A percentile compares a stretch with the other conserved stretches of the same genome.
Conservation (phyloP, 2,888 invertebrate species). For the Cactoblastis cactorum region DNA sequence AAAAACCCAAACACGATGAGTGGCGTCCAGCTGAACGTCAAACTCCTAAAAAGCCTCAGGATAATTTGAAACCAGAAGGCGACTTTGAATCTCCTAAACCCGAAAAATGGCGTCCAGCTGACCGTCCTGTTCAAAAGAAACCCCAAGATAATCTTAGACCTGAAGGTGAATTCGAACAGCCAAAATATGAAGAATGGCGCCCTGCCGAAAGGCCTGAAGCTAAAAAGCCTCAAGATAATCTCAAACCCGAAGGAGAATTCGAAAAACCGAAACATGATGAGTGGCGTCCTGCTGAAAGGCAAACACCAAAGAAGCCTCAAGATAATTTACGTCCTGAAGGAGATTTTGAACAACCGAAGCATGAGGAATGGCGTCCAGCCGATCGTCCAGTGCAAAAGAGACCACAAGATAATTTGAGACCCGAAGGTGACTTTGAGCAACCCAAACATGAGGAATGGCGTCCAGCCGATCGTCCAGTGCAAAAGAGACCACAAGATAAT, state of each 20-base stretch:
- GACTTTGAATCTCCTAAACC: constrained; percentile 74
- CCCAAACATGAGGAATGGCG: constrained; percentile 41
- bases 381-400: constrained; percentile 48
- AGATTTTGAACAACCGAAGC: constrained; percentile 68
- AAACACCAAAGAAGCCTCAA: constrained; percentile 37
- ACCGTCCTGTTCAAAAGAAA: constrained; percentile 58
- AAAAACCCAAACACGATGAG: constrained; percentile 40
- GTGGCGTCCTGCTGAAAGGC: constrained; percentile 54
- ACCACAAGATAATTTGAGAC: constrained; percentile 64
- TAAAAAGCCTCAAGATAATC: constrained; percentile 47
- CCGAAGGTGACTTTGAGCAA: constrained; percentile 69
- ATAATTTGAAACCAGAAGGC: constrained; percentile 76
- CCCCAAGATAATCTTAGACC: constrained; percentile 77
- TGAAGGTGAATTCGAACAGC: constrained; percentile 78
- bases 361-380: constrained; percentile 54
- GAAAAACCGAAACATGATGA: constrained; percentile 56
- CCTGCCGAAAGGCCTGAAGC: constrained; percentile 50
- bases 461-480: constrained; percentile 52
- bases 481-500: constrained; percentile 55
- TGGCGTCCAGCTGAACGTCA: constrained; percentile 41
- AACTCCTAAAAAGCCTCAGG: constrained; percentile 46
- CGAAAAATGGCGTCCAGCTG: constrained; percentile 66
- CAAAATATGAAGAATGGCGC: constrained; percentile 51
- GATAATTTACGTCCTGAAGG: constrained; percentile 82
- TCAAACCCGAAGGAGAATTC: constrained; percentile 70